A percentile compares a stretch with the other conserved stretches of the same genome.
phyloP scores from a whole-genome alignment of 2,888 invertebrate genomes.

The Tubulanus polymorphus region DNA sequence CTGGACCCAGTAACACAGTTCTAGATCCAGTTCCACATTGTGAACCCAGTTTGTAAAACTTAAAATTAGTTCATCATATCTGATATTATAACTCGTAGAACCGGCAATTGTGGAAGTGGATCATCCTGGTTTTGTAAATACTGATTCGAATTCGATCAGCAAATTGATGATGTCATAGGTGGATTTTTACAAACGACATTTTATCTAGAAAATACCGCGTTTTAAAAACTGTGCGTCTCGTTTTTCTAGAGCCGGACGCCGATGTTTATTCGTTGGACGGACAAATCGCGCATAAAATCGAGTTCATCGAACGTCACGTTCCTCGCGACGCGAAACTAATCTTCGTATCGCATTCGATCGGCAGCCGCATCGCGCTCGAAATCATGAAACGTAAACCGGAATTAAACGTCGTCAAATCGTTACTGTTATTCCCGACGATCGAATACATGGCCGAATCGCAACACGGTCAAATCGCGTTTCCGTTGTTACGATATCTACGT shows the following conservation, averaged over 20 bases:
- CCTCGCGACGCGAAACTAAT: slow-evolving; percentile 67
- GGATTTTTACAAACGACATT: too few relatives aligned
- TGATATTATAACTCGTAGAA: too few relatives aligned
- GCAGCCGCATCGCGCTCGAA: slow-evolving; percentile 77
- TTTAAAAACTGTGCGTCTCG: too few relatives aligned
- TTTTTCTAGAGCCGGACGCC: slow-evolving; percentile 27
- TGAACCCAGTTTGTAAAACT: too few relatives aligned
- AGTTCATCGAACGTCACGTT: slow-evolving; percentile 71
- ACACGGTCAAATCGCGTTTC: slow-evolving; percentile 69
- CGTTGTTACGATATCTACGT: slow-evolving; percentile 57
- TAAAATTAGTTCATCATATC: slow-evolving; percentile 11
- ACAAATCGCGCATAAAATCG: slow-evolving; percentile 75
- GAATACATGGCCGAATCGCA: slow-evolving; percentile 74
- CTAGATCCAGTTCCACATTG: too few relatives aligned
- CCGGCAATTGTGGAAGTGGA: too few relatives aligned
- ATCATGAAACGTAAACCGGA: slow-evolving; percentile 59
- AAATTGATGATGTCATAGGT: too few relatives aligned
- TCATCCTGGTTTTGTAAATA: too few relatives aligned
- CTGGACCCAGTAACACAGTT: too few relatives aligned
- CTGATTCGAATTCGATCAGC: too few relatives aligned
- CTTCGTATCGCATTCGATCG: slow-evolving; percentile 87
- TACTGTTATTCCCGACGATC: slow-evolving; percentile 79
- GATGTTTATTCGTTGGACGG: slow-evolving; percentile 63
- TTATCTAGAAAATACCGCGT: too few relatives aligned
- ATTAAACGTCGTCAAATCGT: slow-evolving; percentile 49